phyloP scores from a whole-genome alignment of 2,797 vertebrate species.

The Limnodromus scolopaceus region DNA sequence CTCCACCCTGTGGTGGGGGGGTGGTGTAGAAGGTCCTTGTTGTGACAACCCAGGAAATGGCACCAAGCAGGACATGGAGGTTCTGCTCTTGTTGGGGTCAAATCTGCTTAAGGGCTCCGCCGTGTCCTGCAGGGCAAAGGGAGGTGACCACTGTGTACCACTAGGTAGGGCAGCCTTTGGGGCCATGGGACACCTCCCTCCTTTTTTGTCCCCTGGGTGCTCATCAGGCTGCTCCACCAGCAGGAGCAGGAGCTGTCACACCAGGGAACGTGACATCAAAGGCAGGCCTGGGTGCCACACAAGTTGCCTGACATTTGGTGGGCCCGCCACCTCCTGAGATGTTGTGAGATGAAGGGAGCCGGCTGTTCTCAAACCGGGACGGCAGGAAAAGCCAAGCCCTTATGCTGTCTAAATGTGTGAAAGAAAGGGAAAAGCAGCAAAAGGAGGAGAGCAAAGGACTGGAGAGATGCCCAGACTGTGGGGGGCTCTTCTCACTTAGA shows the following conservation, averaged over 20 bases:
- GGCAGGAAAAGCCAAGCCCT: neutral
- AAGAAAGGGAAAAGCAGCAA: neutral
- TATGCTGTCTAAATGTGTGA: accelerated
- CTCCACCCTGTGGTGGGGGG: accelerated
- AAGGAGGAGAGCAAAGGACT: neutral
- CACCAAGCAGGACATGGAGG: too few species aligned
- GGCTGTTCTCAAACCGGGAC: neutral
- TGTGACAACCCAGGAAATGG: neutral
- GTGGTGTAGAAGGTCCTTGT: neutral
- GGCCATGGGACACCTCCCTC: accelerated
- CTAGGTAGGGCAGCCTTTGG: neutral
- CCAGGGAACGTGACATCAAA: neutral
- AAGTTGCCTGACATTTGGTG: neutral
- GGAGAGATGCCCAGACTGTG: neutral
- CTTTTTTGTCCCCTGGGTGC: accelerated
- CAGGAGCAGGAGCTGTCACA: neutral
- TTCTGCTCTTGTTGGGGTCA: neutral
- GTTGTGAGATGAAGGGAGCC: slow-evolving; percentile 43
- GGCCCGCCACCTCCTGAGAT: neutral
- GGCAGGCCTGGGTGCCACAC: neutral
- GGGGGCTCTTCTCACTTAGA: neutral
- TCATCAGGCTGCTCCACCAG: neutral
- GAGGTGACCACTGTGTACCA: neutral
- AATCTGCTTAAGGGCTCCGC: neutral
- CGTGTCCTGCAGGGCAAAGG: neutral